Percentiles rank a stretch among this genome's conserved stretches.
Evolutionary conservation across 2,888 invertebrate genomes (phyloP).

Genomic region (Malachius bipustulatus): DNA sequence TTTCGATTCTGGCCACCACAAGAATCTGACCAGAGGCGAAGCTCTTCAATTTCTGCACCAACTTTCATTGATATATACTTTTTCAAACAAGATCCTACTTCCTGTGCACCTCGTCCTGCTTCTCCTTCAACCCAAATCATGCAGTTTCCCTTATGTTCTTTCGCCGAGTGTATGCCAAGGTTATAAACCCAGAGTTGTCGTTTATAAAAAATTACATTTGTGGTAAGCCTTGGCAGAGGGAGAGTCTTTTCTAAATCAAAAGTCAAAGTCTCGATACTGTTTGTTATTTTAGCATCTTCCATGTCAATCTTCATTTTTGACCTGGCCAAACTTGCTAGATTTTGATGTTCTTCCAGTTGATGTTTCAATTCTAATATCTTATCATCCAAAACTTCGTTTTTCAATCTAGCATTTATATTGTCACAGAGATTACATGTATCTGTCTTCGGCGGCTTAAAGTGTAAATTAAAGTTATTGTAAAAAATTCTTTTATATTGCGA

Average conservation of each 20-base stretch:
- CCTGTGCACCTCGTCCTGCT: slow-evolving; percentile 20
- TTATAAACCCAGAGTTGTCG: slow-evolving; percentile 24
- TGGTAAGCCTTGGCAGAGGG: slow-evolving; percentile 13
- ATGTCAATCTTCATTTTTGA: slow-evolving; percentile 14
- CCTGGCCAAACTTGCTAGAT: slow-evolving; percentile 13
- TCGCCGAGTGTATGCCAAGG: slow-evolving; percentile 18
- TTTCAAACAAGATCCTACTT: slow-evolving; percentile 18
- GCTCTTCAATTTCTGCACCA: slow-evolving; percentile 13
- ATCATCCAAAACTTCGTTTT: slow-evolving; percentile 15
- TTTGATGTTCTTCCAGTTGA: slow-evolving; percentile 14
- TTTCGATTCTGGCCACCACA: slow-evolving; percentile 21
- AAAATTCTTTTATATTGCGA: slow-evolving; percentile 13
- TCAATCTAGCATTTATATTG: too few relatives aligned
- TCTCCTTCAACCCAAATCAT: slow-evolving; percentile 19
- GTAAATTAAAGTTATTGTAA: slow-evolving; percentile 16
- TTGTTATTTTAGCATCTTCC: slow-evolving; percentile 9
- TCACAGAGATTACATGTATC: slow-evolving; percentile 18
- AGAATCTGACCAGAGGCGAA: slow-evolving; percentile 21
- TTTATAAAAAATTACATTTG: slow-evolving; percentile 15
- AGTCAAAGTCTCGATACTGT: slow-evolving; percentile 13
- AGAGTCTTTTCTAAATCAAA: slow-evolving; percentile 15
- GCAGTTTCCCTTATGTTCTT: slow-evolving; percentile 7
- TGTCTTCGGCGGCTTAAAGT: slow-evolving; percentile 16
- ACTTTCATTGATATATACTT: slow-evolving; percentile 14
- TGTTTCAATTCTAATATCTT: slow-evolving; percentile 11